Conservation (phyloP, 2,113 vertebrate genomes). For the Phodopus roborovskii region DNA sequence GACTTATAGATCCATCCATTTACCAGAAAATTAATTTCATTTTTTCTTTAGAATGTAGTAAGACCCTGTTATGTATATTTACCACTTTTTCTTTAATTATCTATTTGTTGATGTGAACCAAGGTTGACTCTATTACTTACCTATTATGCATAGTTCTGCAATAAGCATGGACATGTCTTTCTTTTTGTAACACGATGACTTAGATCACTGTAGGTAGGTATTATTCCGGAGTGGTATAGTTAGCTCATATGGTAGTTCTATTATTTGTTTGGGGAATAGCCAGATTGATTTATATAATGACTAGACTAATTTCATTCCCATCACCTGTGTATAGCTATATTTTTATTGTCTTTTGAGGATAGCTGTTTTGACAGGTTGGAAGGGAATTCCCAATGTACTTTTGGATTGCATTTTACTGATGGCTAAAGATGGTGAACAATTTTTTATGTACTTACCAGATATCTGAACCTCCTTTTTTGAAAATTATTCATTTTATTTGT, state of each 20-base stretch:
- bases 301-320: background rate
- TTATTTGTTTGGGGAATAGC: background rate
- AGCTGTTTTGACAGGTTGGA: background rate
- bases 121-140: background rate
- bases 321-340: background rate
- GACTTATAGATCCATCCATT: background rate
- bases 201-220: background rate
- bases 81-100: background rate
- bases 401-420: background rate
- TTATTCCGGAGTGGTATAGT: background rate
- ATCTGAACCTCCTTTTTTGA: background rate
- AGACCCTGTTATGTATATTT: background rate
- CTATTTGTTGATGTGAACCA: background rate
- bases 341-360: background rate
- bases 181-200: background rate
- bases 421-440: background rate
- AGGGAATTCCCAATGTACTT: background rate
- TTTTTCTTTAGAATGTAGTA: background rate
- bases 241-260: background rate
- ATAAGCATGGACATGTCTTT: background rate
- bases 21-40: background rate
- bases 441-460: background rate
- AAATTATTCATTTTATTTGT: background rate
- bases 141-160: background rate
- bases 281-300: background rate